Evolutionary conservation across 2,888 invertebrate genomes (phyloP).

Genomic region (Rhagium mordax): DNA sequence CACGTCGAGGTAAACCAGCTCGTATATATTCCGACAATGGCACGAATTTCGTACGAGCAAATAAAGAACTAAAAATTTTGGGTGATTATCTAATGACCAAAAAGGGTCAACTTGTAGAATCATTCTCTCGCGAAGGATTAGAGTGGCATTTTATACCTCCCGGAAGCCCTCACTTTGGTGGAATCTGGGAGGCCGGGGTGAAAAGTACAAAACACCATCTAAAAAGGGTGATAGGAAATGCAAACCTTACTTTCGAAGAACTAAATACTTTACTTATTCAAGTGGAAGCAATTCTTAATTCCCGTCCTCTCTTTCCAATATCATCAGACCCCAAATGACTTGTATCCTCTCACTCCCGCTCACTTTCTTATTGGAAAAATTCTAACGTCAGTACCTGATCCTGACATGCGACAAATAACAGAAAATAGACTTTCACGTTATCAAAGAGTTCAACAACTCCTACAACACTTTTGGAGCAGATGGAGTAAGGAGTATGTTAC

Average conservation of each 20-base stretch:
- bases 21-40: constrained; percentile 36
- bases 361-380: constrained; percentile 55
- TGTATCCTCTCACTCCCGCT: constrained; percentile 51
- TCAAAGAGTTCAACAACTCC: constrained; percentile 48
- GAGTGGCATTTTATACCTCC: constrained; percentile 32
- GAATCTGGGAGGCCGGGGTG: constrained; percentile 51
- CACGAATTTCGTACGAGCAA: constrained; percentile 24
- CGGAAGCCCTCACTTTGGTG: constrained; percentile 43
- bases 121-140: background rate
- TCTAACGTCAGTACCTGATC: constrained; percentile 46
- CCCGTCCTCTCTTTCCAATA: constrained; percentile 44
- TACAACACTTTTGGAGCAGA: constrained; percentile 47
- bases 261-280: constrained; percentile 51
- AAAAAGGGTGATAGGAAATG: constrained; percentile 46
- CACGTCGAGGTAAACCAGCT: constrained; percentile 39
- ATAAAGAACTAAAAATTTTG: constrained; percentile 1
- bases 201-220: constrained; percentile 54
- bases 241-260: constrained; percentile 39
- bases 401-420: constrained; percentile 31
- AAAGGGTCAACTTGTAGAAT: background rate
- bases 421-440: constrained; percentile 47
- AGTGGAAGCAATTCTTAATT: constrained; percentile 58
- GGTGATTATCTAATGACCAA: constrained; percentile 19
- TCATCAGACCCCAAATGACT: constrained; percentile 52
- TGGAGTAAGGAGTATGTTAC: constrained; percentile 53